Conservation (phyloP, 2,113 vertebrate species). For the Eira barbara region DNA sequence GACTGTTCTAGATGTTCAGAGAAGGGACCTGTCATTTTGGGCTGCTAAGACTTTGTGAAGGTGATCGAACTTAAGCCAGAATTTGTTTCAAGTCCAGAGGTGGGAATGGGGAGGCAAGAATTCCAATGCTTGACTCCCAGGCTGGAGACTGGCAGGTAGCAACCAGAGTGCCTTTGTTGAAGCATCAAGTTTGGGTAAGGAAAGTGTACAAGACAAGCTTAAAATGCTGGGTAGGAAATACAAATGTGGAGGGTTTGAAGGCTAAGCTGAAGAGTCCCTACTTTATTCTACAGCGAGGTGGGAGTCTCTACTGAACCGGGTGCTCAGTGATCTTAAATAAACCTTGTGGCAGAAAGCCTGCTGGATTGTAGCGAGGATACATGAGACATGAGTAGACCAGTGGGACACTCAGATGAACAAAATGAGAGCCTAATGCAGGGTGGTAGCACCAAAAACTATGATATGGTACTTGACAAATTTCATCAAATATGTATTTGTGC, state of each 20-base stretch:
- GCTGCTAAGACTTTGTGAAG: neutral
- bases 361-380: neutral
- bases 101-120: neutral
- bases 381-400: neutral
- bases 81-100: neutral
- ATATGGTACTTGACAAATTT: neutral
- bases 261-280: neutral
- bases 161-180: neutral
- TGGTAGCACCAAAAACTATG: neutral
- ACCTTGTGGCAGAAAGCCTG: neutral
- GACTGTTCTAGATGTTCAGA: neutral
- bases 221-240: neutral
- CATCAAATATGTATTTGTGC: neutral
- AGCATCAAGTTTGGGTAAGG: neutral
- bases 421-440: neutral
- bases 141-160: neutral
- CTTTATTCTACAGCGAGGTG: neutral
- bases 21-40: neutral
- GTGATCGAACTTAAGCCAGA: neutral
- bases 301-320: neutral
- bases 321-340: neutral
- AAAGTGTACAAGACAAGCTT: neutral
- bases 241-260: neutral
- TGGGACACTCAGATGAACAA: neutral
- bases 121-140: neutral